A percentile compares a stretch with the other conserved stretches of the same genome.
Conservation (phyloP, 2,888 invertebrate species). For the Leucophenga montana region DNA sequence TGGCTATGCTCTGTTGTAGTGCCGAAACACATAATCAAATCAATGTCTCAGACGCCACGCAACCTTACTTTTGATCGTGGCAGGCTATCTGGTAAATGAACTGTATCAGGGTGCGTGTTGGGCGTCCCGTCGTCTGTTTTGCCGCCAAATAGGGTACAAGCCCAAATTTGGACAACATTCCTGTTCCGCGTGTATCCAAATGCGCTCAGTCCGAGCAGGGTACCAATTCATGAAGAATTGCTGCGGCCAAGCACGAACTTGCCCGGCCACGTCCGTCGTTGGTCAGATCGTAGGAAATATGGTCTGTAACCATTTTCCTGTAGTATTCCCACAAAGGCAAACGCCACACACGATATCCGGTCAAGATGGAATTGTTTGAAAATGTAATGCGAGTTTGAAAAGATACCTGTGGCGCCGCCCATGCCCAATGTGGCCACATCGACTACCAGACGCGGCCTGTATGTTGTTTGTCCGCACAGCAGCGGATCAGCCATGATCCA, state of each 20-base stretch:
- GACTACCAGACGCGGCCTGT: constrained; percentile 75
- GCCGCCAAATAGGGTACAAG: constrained; percentile 77
- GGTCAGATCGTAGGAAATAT: constrained; percentile 76
- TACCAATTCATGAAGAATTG: constrained; percentile 80
- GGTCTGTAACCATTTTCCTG: constrained; percentile 63
- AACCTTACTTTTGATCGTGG: constrained; percentile 57
- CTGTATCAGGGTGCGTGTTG: constrained; percentile 76
- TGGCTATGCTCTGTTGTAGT: too few species aligned
- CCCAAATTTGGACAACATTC: constrained; percentile 76
- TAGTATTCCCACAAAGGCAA: constrained; percentile 76
- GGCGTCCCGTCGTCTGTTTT: constrained; percentile 78
- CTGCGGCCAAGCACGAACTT: constrained; percentile 81
- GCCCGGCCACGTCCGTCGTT: constrained; percentile 76
- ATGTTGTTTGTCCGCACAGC: constrained; percentile 81
- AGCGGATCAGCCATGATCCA: constrained; percentile 88
- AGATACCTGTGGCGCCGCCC: constrained; percentile 76
- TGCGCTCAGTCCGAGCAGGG: constrained; percentile 80
- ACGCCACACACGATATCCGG: constrained; percentile 79
- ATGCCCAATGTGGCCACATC: constrained; percentile 76
- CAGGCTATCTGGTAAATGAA: constrained; percentile 74
- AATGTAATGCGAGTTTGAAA: constrained; percentile 75
- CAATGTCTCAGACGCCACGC: too few species aligned
- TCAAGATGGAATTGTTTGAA: constrained; percentile 75
- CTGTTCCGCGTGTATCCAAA: constrained; percentile 82
- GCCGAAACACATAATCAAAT: too few species aligned